These are phyloP conservation scores for Chymomyza procnemis DNA, from an alignment of 2,888 invertebrate genomes.

Conservation along the genomic window DNA sequence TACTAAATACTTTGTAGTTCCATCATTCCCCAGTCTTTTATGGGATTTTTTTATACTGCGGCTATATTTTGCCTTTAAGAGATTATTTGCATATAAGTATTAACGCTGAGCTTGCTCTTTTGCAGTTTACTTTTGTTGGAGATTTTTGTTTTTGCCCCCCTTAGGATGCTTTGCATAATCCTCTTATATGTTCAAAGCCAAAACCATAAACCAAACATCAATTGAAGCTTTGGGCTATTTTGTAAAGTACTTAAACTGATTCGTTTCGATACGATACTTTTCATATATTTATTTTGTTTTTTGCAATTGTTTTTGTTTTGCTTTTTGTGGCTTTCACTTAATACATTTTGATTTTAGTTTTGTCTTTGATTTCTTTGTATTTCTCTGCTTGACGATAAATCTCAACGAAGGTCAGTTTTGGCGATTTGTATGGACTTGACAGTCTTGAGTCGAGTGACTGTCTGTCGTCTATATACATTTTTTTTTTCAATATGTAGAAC, in stretches of 20 bases:
- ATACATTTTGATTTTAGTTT: conserved; percentile 8
- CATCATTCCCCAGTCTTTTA: background rate
- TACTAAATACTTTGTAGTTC: background rate
- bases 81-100: background rate
- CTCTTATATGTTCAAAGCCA: conserved; percentile 29
- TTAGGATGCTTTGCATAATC: conserved; percentile 44
- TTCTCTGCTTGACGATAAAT: background rate
- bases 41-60: background rate
- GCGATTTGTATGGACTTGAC: background rate
- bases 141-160: background rate
- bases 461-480: too few species aligned
- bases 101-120: background rate
- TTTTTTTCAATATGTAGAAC: background rate
- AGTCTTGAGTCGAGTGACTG: background rate
- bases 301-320: background rate
- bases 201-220: conserved; percentile 42
- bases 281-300: background rate
- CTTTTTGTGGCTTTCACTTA: conserved; percentile 50
- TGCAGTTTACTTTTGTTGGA: background rate
- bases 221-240: conserved; percentile 31
- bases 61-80: background rate
- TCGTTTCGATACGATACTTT: background rate
- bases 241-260: conserved; percentile 20
- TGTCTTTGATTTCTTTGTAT: background rate
- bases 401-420: background rate